Evolutionary conservation across 2,888 invertebrate genomes (phyloP), one percentile per base, ranked within the genome.

Genomic region (Cheiracanthium punctorium): DNA sequence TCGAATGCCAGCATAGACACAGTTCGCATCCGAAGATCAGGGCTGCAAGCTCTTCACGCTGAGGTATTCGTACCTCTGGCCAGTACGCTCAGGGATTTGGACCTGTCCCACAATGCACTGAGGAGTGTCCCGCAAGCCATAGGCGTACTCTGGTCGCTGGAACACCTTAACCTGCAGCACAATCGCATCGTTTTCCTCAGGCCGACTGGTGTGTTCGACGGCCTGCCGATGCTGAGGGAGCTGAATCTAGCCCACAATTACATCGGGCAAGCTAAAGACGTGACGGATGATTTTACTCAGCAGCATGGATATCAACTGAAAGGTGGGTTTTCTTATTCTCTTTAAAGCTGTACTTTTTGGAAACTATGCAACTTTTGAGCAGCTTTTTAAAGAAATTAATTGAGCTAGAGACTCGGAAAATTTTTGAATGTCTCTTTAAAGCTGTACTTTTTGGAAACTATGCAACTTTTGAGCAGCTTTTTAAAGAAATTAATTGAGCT

Each of bases 101-200:
- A 85, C n/a, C 20, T 85, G 14, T 85, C 85, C 14, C 73, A 85
- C 41, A 85, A 85, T 48, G 41, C 17, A n/a, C n/a, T 85, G 33
- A 69, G 69, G 5, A 52, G n/a, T n/a, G 70, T 85, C 1, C 85
- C 85, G 8, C 33, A 73, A n/a, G 79, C 85, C 0, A 14, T 85
- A 0, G 20, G 28, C 4, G 52, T 52, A 5, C 64, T 85, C 7
- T 20, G 30, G 28, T 43, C 52, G 4, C 48, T 85, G 12, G 70
- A 80, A 30, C 73, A 70, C 17, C 70, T 85, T 8, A 70, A 80
- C 2, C 41, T 85, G 14, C 58, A 74, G 32, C 85, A 85, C 30
- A 85, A 85, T 33, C 37, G 28, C 2, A 85, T 85, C 0, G 70
- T 69, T 5, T 74, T 69, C 28, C 33, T 85, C 20, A 69, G 28